Evolutionary conservation across 92 coral and sea anemone species (phyloP), one percentile per base, ranked within the genome.

Genomic region (Umimayanthus kanabou): DNA sequence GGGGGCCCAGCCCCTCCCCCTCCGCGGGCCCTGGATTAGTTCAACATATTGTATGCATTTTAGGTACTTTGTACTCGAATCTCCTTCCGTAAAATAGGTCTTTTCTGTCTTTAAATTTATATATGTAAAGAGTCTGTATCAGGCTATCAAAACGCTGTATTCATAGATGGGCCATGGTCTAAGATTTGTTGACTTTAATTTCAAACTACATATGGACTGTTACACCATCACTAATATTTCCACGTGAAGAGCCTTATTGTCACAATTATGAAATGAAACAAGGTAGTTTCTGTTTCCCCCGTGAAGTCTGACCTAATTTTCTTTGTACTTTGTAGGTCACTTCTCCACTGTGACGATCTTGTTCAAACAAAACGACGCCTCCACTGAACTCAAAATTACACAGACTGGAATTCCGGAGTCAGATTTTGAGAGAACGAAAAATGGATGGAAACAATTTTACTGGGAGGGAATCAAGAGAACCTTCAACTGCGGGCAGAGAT

Each of bases 381-480:
- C 97, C 26, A 97, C 99, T 0, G 96, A 94, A 86, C 89, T 97
- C 58, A 88, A 81, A 39, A 90, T 97, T 6, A 91, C 93, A 6
- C 99, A 97, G 89, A 92, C 92, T 10, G 99, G 99, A 55, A 91
- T 97, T 23, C 99, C 99, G 10, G 94, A 96, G 29, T 90, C 93
- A 2, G 96, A 95, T 73, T 94, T 91, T 76, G 99, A 97, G 80
- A 89, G 96, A 73, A 97, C 99, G 33, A 91, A 90, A 84, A 76
- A 89, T 50, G 98, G 98, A 29, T 97, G 99, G 99, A 94, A 93
- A 40, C 94, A 93, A 30, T 94, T 92, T 89, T 97, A 97, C 91
- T 97, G 99, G 99, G 98, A 83, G 29, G 93, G 90, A 80, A 97
- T 97, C 91, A 97, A 97, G 85, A 93, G 90, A 77, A 95, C 94